Evolutionary conservation across 2,888 invertebrate species (phyloP).

Genomic region (Alloplasta piceator): DNA sequence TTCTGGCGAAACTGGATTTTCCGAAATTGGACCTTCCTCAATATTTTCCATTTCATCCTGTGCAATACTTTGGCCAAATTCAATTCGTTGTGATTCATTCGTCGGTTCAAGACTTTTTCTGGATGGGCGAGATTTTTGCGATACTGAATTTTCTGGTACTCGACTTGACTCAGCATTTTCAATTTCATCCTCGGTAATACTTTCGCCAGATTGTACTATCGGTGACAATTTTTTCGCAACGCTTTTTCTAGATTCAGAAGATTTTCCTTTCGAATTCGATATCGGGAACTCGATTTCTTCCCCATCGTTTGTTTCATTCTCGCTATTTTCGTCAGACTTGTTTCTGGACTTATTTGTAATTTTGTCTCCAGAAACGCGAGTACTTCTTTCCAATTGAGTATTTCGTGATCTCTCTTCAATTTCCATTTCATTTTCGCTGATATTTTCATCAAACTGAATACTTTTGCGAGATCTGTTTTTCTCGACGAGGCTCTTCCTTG

Average conservation of each 20-base stretch:
- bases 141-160: neutral
- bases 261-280: neutral
- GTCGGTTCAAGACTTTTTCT: neutral
- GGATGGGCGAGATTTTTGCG: conserved; percentile 1
- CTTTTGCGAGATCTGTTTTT: neutral
- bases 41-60: neutral
- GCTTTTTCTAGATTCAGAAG: neutral
- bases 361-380: too few relatives aligned
- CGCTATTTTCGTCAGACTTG: too few relatives aligned
- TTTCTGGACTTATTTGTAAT: too few relatives aligned
- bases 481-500: neutral
- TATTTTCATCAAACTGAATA: conserved; percentile 8
- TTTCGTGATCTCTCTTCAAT: neutral
- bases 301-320: neutral
- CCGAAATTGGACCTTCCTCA: neutral
- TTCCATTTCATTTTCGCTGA: conserved; percentile 4
- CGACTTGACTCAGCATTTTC: neutral
- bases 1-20: neutral
- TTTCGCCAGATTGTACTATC: neutral
- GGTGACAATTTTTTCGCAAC: neutral
- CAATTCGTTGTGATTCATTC: neutral
- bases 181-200: neutral
- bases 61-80: neutral
- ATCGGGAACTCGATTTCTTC: neutral
- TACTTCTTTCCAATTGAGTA: neutral